Evolutionary conservation across 2,113 vertebrate genomes (phyloP).

Genomic region (Pterocles burchelli): DNA sequence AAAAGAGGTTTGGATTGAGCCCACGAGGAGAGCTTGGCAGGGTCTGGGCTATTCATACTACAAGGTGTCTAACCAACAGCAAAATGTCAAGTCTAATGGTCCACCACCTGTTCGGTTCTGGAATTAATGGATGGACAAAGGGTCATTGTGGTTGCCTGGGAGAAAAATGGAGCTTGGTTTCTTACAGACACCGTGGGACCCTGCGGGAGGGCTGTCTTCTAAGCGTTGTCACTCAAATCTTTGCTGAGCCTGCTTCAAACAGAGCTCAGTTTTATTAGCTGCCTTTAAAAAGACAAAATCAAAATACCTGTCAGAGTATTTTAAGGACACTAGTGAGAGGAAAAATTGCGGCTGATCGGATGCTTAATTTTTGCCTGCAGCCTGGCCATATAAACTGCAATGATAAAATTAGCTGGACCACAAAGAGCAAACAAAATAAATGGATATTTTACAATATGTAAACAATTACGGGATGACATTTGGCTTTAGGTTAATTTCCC

Average conservation of each 20-base stretch:
- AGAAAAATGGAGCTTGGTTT: neutral
- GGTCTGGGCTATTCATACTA: neutral
- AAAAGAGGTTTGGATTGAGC: neutral
- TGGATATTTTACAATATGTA: neutral
- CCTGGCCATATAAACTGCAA: neutral
- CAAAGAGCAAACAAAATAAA: neutral
- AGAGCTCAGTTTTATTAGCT: neutral
- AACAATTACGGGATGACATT: neutral
- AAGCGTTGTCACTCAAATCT: neutral
- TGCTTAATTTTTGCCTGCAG: neutral
- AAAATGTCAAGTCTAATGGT: neutral
- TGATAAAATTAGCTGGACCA: neutral
- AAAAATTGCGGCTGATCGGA: neutral
- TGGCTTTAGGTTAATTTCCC: slow-evolving; percentile 17
- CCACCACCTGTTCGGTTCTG: neutral
- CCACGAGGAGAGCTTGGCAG: neutral
- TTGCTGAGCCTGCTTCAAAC: neutral
- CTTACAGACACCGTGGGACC: neutral
- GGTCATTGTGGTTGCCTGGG: neutral
- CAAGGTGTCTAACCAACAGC: neutral
- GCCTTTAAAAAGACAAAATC: neutral
- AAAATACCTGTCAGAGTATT: neutral
- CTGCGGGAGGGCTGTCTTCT: neutral
- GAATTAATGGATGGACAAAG: neutral
- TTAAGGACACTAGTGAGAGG: neutral